Evolutionary conservation across 2,888 invertebrate species (phyloP).

Genomic region (Rhimphoctona megacephalus): DNA sequence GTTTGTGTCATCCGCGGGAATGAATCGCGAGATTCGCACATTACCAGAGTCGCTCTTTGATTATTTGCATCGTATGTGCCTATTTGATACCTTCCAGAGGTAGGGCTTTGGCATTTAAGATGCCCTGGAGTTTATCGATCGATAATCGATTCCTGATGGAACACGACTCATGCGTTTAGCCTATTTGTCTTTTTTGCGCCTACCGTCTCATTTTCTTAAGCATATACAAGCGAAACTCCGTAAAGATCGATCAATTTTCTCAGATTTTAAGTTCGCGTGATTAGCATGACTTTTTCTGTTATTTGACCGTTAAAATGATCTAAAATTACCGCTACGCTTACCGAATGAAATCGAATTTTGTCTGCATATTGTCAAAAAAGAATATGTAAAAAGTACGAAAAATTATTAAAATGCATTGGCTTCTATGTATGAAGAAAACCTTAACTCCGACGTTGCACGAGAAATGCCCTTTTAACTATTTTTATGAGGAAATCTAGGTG

Average conservation of each 20-base stretch:
- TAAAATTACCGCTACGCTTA: not conserved
- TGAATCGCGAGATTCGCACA: conserved; percentile 59
- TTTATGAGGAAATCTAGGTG: not conserved
- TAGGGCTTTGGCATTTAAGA: conserved; percentile 80
- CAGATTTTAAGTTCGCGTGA: not conserved
- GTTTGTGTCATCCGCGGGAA: conserved; percentile 34
- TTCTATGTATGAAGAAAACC: not conserved
- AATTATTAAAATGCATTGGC: not conserved
- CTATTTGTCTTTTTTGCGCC: not conserved
- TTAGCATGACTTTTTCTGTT: not conserved
- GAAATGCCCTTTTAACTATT: conserved; percentile 19
- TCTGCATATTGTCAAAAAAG: not conserved
- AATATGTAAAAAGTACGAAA: not conserved
- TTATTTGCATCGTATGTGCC: conserved; percentile 67
- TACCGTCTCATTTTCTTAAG: not conserved
- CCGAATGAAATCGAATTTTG: not conserved
- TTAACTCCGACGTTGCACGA: not conserved
- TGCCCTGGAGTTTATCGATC: conserved; percentile 77
- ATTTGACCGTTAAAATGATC: not conserved
- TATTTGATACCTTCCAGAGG: conserved; percentile 75
- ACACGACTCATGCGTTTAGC: conserved; percentile 26
- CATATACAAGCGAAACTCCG: no score
- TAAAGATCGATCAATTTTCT: no score
- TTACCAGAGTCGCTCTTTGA: conserved; percentile 64
- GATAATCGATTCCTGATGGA: conserved; percentile 79